Conservation (phyloP, 92 coral and sea anemone genomes). For the Phymanthus crucifer region DNA sequence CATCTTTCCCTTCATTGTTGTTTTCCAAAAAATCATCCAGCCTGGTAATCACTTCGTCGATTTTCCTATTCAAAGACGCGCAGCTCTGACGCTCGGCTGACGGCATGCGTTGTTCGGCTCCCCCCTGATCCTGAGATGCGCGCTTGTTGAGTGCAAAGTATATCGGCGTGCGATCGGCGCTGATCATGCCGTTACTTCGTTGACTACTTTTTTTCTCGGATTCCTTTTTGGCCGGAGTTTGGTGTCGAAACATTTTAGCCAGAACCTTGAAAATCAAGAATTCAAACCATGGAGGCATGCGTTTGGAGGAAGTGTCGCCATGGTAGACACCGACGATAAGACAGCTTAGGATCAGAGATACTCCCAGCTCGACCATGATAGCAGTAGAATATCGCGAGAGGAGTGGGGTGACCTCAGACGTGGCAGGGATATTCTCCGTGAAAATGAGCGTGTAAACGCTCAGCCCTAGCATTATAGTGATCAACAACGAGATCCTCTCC, state of each 20-base stretch:
- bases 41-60: constrained; percentile 63
- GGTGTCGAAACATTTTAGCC: constrained; percentile 64
- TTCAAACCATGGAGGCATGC: constrained; percentile 78
- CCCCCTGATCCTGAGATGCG: constrained; percentile 38
- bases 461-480: constrained; percentile 86
- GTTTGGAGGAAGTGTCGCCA: constrained; percentile 59
- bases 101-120: constrained; percentile 30
- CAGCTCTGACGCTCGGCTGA: constrained; percentile 33
- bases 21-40: constrained; percentile 54
- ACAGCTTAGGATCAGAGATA: constrained; percentile 75
- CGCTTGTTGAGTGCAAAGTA: constrained; percentile 51
- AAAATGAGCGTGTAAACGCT: constrained; percentile 89
- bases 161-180: constrained; percentile 50
- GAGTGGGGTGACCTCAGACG: constrained; percentile 89
- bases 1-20: constrained; percentile 50
- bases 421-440: constrained; percentile 88
- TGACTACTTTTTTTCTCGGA: constrained; percentile 1
- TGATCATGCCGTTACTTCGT: constrained; percentile 21
- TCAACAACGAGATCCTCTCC: constrained; percentile 87
- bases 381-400: constrained; percentile 84
- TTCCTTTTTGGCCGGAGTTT: constrained; percentile 20
- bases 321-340: constrained; percentile 71
- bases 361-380: constrained; percentile 72
- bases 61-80: constrained; percentile 50
- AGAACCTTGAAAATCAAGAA: constrained; percentile 67